phyloP scores from a whole-genome alignment of 1,140 invertebrate genomes.

The Galendromus occidentalis region DNA sequence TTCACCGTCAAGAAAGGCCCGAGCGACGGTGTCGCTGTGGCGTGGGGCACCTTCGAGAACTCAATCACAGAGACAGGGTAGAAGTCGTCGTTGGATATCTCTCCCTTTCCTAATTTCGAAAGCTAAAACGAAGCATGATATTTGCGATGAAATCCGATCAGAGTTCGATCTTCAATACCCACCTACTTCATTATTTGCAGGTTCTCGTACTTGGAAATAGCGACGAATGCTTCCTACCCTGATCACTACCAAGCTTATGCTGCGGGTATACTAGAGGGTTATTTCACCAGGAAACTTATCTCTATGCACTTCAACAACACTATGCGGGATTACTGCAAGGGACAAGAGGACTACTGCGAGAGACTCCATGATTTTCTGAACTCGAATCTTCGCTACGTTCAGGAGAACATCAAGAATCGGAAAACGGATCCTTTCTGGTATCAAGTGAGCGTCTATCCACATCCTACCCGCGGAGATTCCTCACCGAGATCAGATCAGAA shows the following conservation, averaged over 20 bases:
- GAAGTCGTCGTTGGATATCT: background rate
- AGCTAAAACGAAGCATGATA: background rate
- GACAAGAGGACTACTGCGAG: conserved; percentile 42
- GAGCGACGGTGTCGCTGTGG: background rate
- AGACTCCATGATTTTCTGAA: conserved; percentile 43
- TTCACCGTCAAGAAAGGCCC: background rate
- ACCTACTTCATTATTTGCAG: conserved; percentile 22
- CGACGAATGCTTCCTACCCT: conserved; percentile 42
- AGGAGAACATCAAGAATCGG: conserved; percentile 33
- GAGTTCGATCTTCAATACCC: background rate
- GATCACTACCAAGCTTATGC: conserved; percentile 56
- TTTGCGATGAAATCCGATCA: background rate
- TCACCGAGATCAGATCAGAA: too few relatives aligned
- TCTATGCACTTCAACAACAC: conserved; percentile 59
- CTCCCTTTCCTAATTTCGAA: background rate
- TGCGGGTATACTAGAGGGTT: conserved; percentile 70
- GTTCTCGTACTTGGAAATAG: conserved; percentile 56
- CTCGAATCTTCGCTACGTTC: conserved; percentile 41
- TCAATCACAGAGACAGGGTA: background rate
- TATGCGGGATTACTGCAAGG: conserved; percentile 43
- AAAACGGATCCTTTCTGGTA: conserved; percentile 50
- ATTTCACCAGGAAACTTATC: conserved; percentile 55
- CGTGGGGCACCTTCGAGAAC: background rate
- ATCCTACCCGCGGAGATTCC: conserved; percentile 22
- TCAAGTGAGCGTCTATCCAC: conserved; percentile 35